Base-by-base conservation (phyloP, 2,113 vertebrate genomes). In the Strix uralensis region DNA sequence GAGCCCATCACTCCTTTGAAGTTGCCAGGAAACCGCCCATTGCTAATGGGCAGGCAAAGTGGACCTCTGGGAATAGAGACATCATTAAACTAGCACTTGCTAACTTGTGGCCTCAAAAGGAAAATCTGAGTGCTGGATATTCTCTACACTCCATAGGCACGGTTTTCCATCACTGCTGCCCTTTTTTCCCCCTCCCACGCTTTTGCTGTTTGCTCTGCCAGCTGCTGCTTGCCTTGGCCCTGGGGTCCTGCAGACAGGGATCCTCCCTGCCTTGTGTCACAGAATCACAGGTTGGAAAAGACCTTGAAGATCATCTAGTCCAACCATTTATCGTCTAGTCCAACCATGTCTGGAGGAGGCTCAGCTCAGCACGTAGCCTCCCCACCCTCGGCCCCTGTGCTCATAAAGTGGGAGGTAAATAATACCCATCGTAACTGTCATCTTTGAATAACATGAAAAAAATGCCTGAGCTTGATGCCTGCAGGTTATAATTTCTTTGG, bases 21-120 rank as follows among this genome's bases (percentile, higher is more conserved):
- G 47, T 54, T 89, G 40, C 44, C 44, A 67, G 52, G 65, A 71
- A 66, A 15, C 26, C 72, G 14, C 42, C 81, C 91, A 4, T 51
- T 92, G 54, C 62, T 88, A 67, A 84, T 30, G 61, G 73, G 38
- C 34, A 72, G 90, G 70, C 88, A 86, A 46, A 46, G 62, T 0
- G 90, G 40, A 27, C 29, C 0, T 0, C 40, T 0, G 5, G 91
- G 81, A 91, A 55, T 11, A 90, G 18, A n/a, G 4, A 20, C 10
- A 1, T 51, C 72, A 59, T 84, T 75, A 51, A 84, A 57, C 5
- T 2, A 61, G 61, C 65, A 7, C 71, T 88, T 6, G 3, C 27
- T 91, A 71, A 15, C 74, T 82, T 23, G 15, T 3, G 2, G 93
- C 67, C 71, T 74, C 38, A 22, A 47, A 70, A 74, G 38, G 55